phyloP scores from a whole-genome alignment of 2,113 vertebrate species.

The Eretmochelys imbricata region DNA sequence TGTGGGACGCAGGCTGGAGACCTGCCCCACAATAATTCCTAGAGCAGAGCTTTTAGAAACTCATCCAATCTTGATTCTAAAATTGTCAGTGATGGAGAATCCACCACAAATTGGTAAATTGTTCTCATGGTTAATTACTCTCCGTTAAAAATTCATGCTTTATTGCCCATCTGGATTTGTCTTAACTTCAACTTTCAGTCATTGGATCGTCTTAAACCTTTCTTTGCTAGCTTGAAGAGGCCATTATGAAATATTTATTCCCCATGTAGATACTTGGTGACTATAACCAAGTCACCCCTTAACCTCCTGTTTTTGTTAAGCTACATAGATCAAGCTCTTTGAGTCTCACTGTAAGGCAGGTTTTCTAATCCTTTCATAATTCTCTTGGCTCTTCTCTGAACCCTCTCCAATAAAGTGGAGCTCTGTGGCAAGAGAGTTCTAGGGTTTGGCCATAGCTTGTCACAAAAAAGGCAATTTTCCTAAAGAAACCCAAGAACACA shows the following conservation, averaged over 20 bases:
- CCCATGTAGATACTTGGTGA: neutral
- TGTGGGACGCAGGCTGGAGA: neutral
- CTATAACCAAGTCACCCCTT: neutral
- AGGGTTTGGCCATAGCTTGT: neutral
- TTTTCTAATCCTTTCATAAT: neutral
- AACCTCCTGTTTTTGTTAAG: neutral
- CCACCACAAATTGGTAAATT: neutral
- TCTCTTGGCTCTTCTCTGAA: neutral
- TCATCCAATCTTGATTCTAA: neutral
- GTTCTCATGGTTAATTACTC: neutral
- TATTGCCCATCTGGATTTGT: neutral
- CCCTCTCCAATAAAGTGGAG: neutral
- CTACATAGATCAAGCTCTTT: neutral
- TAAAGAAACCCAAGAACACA: neutral
- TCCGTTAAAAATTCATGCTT: neutral
- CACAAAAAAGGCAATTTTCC: neutral
- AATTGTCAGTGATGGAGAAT: neutral
- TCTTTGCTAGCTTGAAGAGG: neutral
- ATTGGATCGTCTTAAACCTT: neutral
- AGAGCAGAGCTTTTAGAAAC: neutral
- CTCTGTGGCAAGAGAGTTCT: neutral
- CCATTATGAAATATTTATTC: neutral
- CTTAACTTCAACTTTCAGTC: neutral
- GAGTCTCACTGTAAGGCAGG: neutral
- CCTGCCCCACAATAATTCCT: neutral